A percentile compares a stretch with the other conserved stretches of the same genome.
phyloP scores from a whole-genome alignment of 2,797 vertebrate genomes.

The Urophycis tenuis region DNA sequence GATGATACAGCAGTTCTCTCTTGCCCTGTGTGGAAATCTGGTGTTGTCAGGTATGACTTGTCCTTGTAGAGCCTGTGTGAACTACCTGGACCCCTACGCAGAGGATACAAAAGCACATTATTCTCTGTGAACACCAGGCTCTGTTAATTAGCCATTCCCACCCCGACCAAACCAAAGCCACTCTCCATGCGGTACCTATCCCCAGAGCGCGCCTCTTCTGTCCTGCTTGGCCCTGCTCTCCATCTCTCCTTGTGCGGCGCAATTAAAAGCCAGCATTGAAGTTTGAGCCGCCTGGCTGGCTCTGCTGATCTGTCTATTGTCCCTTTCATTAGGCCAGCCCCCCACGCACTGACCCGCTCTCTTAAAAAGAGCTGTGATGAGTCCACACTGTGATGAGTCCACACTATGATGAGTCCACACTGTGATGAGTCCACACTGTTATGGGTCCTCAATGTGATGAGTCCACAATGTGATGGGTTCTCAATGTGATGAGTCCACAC shows the following conservation, averaged over 20 bases:
- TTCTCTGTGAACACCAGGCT: conserved; percentile 40
- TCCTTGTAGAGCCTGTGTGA: no score
- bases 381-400: conserved; percentile 70
- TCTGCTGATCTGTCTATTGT: conserved; percentile 82
- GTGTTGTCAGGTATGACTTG: no score
- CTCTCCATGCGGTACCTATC: conserved; percentile 46
- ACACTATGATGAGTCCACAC: conserved; percentile 27
- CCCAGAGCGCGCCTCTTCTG: conserved; percentile 61
- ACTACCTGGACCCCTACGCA: conserved; percentile 24
- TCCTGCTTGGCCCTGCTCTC: conserved; percentile 72
- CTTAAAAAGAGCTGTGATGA: conserved; percentile 68
- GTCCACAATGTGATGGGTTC: no score
- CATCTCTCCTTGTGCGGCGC: conserved; percentile 73
- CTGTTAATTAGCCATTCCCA: conserved; percentile 39
- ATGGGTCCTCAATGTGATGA: no score
- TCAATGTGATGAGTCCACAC: no score
- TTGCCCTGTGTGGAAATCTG: no score
- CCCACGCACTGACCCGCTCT: conserved; percentile 73
- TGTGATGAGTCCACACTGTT: no score
- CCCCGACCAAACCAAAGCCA: conserved; percentile 30
- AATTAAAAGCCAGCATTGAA: conserved; percentile 78
- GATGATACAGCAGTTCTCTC: no score
- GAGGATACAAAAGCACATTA: conserved; percentile 14
- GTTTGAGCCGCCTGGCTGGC: conserved; percentile 78
- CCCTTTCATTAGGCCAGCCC: conserved; percentile 82